These are phyloP conservation scores for Enhydra lutris DNA, from an alignment of 2,113 vertebrate genomes.

Conservation along the genomic window DNA sequence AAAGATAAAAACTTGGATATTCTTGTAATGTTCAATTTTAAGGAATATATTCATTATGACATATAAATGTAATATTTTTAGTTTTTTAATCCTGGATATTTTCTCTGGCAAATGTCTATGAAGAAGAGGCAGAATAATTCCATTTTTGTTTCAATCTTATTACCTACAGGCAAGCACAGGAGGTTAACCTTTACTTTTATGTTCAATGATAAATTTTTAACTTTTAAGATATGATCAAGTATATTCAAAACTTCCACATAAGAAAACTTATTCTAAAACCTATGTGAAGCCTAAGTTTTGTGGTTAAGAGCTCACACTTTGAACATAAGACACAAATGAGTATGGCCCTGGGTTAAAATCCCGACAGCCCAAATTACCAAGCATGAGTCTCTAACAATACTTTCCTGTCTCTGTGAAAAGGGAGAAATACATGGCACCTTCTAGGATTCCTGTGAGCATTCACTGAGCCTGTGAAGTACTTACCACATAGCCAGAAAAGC, in stretches of 20 bases:
- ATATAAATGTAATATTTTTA: neutral
- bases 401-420: neutral
- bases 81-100: neutral
- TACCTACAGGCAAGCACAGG: neutral
- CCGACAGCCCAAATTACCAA: neutral
- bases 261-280: neutral
- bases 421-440: neutral
- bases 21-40: neutral
- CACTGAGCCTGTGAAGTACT: neutral
- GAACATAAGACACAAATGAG: neutral
- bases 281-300: neutral
- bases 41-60: neutral
- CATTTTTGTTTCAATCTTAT: neutral
- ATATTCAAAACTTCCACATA: neutral
- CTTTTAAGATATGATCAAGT: neutral
- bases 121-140: neutral
- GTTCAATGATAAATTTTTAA: constrained; percentile 17
- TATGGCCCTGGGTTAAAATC: neutral
- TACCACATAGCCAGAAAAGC: neutral
- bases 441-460: neutral
- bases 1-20: neutral
- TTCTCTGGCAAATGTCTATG: neutral
- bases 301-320: neutral
- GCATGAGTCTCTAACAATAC: neutral
- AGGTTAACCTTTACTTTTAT: neutral